phyloP scores from a whole-genome alignment of 2,888 invertebrate genomes.

The Autographa gamma region DNA sequence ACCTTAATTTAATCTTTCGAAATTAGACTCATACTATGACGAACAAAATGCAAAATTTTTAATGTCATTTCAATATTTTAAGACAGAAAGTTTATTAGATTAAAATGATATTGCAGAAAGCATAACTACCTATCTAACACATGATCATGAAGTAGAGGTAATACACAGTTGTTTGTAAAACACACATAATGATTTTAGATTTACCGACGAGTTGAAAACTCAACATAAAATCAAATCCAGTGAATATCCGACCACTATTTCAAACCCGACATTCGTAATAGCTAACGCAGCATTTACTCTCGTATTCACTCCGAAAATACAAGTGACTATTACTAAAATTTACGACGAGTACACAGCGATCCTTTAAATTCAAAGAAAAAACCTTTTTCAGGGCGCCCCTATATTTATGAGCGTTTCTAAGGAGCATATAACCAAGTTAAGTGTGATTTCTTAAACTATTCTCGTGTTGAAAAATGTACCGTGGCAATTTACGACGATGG shows the following conservation, averaged over 20 bases:
- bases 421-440: constrained; percentile 69
- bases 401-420: constrained; percentile 58
- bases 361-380: constrained; percentile 74
- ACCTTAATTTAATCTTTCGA: too few species aligned
- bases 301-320: constrained; percentile 57
- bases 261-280: constrained; percentile 19
- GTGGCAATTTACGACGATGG: constrained; percentile 50
- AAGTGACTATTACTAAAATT: constrained; percentile 68
- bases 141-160: too few species aligned
- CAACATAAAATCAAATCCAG: neutral
- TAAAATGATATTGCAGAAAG: too few species aligned
- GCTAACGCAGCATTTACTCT: constrained; percentile 38
- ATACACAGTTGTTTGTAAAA: neutral
- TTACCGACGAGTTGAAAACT: neutral
- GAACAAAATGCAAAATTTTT: too few species aligned
- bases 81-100: too few species aligned
- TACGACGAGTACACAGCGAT: constrained; percentile 70
- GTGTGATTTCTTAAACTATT: constrained; percentile 64
- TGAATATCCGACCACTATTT: constrained; percentile 6
- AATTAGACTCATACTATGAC: too few species aligned
- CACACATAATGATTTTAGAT: neutral
- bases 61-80: too few species aligned
- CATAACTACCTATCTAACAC: too few species aligned
- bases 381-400: constrained; percentile 66
- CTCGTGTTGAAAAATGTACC: constrained; percentile 52